Conservation (phyloP, 2,113 vertebrate species). For the Salvelinus alpinus region DNA sequence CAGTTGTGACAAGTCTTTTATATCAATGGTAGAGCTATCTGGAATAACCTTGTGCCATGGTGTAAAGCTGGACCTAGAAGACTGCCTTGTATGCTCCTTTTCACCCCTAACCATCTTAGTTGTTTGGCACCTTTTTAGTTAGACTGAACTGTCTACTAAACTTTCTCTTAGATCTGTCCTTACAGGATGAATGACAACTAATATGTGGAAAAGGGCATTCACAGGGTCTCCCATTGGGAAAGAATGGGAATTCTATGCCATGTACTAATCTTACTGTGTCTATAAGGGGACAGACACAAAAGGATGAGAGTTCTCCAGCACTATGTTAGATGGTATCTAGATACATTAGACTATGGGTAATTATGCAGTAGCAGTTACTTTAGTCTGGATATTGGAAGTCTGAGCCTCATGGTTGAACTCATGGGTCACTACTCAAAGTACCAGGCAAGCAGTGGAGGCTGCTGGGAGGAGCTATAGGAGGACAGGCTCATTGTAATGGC, state of each 20-base stretch:
- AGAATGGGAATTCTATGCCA: conserved; percentile 19
- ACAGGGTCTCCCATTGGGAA: conserved; percentile 42
- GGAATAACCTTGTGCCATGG: conserved; percentile 34
- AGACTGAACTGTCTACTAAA: too few species aligned
- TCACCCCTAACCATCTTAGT: conserved; percentile 7
- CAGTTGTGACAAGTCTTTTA: neutral
- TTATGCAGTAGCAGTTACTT: conserved; percentile 8
- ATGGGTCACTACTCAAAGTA: neutral
- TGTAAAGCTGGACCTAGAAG: conserved; percentile 8
- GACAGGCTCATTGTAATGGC: too few species aligned
- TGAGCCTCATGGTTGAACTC: neutral
- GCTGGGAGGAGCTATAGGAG: too few species aligned
- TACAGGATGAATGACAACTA: conserved; percentile 19
- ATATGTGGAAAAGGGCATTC: conserved; percentile 38
- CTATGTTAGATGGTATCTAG: neutral
- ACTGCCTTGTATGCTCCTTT: neutral
- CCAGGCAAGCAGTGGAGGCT: neutral
- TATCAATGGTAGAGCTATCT: conserved; percentile 5
- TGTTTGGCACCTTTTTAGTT: conserved; percentile 1
- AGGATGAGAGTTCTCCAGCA: neutral
- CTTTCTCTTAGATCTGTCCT: neutral
- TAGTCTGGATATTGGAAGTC: neutral
- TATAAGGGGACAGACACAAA: conserved; percentile 27
- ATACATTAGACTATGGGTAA: neutral
- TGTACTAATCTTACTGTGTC: conserved; percentile 30